These are phyloP conservation scores for Agrotis ipsilon DNA, from an alignment of 2,888 invertebrate species.

Conservation along the genomic window DNA sequence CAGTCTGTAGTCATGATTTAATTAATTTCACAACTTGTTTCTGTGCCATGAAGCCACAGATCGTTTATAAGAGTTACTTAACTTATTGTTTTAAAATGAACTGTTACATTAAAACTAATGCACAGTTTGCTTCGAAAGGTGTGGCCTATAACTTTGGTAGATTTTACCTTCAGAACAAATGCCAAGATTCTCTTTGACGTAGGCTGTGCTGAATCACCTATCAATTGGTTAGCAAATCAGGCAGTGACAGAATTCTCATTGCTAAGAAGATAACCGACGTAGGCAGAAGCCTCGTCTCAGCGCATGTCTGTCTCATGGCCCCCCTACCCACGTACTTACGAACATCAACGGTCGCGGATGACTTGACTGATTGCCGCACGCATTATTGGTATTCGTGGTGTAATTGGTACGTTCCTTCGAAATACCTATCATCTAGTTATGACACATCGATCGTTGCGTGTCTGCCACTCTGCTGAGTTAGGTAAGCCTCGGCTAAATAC, in stretches of 20 bases:
- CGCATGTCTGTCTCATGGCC: conserved; percentile 6
- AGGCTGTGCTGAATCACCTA: conserved; percentile 1
- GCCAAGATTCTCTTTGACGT: background rate
- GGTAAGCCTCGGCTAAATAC: conserved; percentile 52
- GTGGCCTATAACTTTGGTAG: background rate
- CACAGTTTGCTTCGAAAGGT: background rate
- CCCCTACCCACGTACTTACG: conserved; percentile 49
- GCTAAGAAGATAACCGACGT: background rate
- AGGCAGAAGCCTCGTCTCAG: background rate
- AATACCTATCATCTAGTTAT: conserved; percentile 66
- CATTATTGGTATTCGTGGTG: conserved; percentile 65
- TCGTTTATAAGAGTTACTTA: background rate
- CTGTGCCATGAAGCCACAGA: conserved; percentile 20
- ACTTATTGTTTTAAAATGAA: no score
- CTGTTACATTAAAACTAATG: background rate
- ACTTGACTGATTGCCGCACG: conserved; percentile 69
- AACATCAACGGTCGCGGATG: conserved; percentile 68
- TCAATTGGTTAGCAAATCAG: background rate
- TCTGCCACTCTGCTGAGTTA: conserved; percentile 45
- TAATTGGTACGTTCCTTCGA: conserved; percentile 63
- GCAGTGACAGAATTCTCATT: background rate
- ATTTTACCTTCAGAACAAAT: no score
- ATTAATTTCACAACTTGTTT: conserved; percentile 40
- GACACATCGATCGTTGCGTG: conserved; percentile 66
- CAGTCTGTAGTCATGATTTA: conserved; percentile 16